Evolutionary conservation across 30 jellyfish, hydroid and myxozoan species (phyloP), one percentile per base, ranked within the genome.

Genomic region (Aurelia sp.): DNA sequence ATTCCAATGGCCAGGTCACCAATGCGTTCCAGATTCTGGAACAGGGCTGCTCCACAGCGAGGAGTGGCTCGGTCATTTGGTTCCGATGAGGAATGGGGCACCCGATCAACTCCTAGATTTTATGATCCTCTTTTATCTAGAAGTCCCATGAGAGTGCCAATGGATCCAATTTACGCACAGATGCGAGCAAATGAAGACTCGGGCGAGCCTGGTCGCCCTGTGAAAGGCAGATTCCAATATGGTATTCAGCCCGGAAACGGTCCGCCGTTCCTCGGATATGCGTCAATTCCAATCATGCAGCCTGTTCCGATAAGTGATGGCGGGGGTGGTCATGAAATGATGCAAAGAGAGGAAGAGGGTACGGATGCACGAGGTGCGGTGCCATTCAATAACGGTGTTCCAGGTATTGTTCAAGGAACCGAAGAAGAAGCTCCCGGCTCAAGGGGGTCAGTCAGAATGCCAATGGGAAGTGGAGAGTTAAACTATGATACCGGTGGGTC

Each of bases 221-320:
- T 62, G 16, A 51, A 60, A 17, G 88, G 89, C 38, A 72, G 67
- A 53, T 60, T 87, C 59, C 89, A 77, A 53, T 76, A 72, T 24
- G 89, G 89, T 1, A 76, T 87, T 5, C 89, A 77, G 73, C 88
- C 94, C 0, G 78, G 74, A 21, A 75, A 66, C 15, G 80, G 94
- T 33, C 88, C 88, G 22, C 89, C 88, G n/a, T 87, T 87, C 76
- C 61, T 81, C 35, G 99, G 99, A 38, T 95, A 69, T 67, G 91
- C 85, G 41, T 84, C 98, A 16, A 97, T 95, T 20, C 99, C 99
- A 2, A 74, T 90, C 18, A 92, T 90, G 84, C 79, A 82, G 31
- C 91, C 88, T 13, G 90, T 82, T 33, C 97, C 91, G 40, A 70
- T 87, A 81, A 53, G 67, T 60, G 57, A 40, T 44, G 65, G 69